Percentiles rank a stretch among this genome's conserved stretches.
Conservation (phyloP, 2,113 vertebrate species). For the Peromyscus californicus region DNA sequence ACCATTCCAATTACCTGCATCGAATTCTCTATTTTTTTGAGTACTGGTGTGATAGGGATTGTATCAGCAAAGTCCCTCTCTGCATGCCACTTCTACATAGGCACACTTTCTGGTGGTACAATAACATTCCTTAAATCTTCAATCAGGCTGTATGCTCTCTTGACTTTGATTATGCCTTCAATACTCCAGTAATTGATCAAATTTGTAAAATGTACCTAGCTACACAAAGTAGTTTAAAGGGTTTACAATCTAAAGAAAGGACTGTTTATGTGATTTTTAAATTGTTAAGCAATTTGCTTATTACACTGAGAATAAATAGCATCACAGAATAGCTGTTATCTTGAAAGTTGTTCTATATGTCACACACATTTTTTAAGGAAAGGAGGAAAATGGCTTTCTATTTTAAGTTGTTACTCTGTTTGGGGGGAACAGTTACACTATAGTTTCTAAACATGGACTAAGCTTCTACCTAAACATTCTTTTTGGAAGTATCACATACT, state of each 20-base stretch:
- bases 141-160: neutral
- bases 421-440: rapidly evolving
- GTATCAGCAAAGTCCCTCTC: neutral
- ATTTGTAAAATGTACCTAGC: neutral
- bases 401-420: neutral
- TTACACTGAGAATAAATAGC: neutral
- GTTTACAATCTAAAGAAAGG: neutral
- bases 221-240: neutral
- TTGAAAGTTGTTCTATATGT: neutral
- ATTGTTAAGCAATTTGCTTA: neutral
- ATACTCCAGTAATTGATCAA: neutral
- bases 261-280: neutral
- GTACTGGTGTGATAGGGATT: neutral
- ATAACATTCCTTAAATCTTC: neutral
- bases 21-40: neutral
- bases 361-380: neutral
- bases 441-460: neutral
- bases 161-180: neutral
- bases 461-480: neutral
- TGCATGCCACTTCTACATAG: neutral
- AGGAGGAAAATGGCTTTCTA: neutral
- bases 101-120: neutral
- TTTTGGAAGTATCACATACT: neutral
- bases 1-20: neutral
- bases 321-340: neutral